Evolutionary conservation across 2,797 vertebrate species (phyloP), one percentile per base, ranked within the genome.

Genomic region (Gallinago nigripennis): DNA sequence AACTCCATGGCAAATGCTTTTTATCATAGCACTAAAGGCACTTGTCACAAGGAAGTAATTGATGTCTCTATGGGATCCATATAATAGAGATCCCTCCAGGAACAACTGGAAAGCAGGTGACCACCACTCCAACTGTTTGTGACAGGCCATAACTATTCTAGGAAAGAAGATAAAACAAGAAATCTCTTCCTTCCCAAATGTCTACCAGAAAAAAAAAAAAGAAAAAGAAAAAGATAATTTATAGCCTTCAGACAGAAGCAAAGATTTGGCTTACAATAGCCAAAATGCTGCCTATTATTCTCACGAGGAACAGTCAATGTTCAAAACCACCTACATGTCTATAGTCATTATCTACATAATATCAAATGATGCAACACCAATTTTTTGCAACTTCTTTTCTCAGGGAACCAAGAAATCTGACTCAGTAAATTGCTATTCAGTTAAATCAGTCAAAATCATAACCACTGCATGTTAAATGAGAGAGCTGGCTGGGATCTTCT

Each of bases 361-460:
- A 91, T 71, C 64, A 90, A 86, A 86, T 88, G 53, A 88, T 84
- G 88, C 63, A 96, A 86, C 24, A 48, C 28, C n/a, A 10, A 10
- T 50, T 87, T 93, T 89, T 93, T 70, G 66, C 60, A 57, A 78
- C 45, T 58, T 33, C 11, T 84, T 79, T 92, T 92, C 83, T 73
- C 45, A 64, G 18, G 50, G 28, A 93, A 92, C 23, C 25, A 56
- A 81, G 53, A 45, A 65, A 48, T 69, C 18, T 79, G 80, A 72
- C n/a, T 93, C 58, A 66, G 15, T 71, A 80, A 91, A 89, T 64
- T 87, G 8, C 11, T 72, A 33, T 58, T 70, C 24, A 43, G 17
- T 83, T 92, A 91, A 89, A 86, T 56, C 65, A 69, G 69, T 50
- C 50, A 69, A 70, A 87, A 85, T 78, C 58, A 84, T 18, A 61